phyloP scores from a whole-genome alignment of 2,797 vertebrate species.

The Onychomys torridus region DNA sequence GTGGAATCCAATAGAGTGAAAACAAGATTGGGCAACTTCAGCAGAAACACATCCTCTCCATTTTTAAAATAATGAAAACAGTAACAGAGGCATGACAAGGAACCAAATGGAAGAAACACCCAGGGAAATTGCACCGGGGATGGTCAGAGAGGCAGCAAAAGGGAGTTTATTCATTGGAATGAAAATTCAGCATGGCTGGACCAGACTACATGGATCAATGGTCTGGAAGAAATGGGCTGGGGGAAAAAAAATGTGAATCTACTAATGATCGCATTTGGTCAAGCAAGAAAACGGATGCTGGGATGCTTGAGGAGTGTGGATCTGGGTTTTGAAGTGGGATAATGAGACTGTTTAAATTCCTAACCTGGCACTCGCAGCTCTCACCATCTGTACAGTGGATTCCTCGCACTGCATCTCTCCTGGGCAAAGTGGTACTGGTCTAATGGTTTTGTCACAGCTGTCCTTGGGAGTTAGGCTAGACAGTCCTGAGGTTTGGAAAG shows the following conservation, averaged over 20 bases:
- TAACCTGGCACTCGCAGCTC: background rate
- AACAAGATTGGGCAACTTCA: conserved; percentile 73
- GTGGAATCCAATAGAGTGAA: conserved; percentile 75
- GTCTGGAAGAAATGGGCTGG: conserved; percentile 72
- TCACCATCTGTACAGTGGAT: background rate
- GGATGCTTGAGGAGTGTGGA: conserved; percentile 36
- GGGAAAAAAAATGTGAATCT: conserved; percentile 65
- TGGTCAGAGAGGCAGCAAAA: conserved; percentile 48
- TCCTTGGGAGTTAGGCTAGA: background rate
- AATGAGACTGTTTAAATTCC: conserved; percentile 65
- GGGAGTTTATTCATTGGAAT: conserved; percentile 72
- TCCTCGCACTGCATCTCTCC: too few species aligned
- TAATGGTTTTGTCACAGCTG: background rate
- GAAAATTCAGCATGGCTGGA: conserved; percentile 69
- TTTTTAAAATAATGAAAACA: conserved; percentile 81
- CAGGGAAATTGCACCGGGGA: conserved; percentile 56
- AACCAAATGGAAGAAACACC: conserved; percentile 69
- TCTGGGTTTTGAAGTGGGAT: conserved; percentile 42
- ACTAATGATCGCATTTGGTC: conserved; percentile 70
- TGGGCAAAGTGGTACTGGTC: accelerated
- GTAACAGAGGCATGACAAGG: conserved; percentile 78
- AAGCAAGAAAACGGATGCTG: conserved; percentile 63
- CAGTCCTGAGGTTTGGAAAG: background rate
- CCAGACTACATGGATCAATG: conserved; percentile 67
- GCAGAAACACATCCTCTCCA: conserved; percentile 78